Conservation (phyloP, 2,797 vertebrate species). For the Eutrigla gurnardus region DNA sequence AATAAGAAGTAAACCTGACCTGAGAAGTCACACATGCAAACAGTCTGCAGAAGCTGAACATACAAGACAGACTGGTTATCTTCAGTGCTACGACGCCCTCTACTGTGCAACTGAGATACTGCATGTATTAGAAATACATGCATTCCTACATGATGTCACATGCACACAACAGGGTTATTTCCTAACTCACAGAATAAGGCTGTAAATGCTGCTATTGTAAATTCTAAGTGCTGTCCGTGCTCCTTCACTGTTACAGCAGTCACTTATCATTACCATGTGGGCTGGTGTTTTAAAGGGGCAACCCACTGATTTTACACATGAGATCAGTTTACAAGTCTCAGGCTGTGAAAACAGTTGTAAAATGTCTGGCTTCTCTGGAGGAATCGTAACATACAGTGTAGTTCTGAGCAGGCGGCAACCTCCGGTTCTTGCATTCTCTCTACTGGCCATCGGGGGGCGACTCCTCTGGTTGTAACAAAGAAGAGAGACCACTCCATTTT, state of each 20-base stretch:
- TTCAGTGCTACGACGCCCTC: slow-evolving; percentile 19
- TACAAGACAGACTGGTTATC: not conserved
- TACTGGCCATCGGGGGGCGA: no score
- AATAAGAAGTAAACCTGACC: not conserved
- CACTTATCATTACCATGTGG: not conserved
- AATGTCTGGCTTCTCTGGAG: not conserved
- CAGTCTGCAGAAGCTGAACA: not conserved
- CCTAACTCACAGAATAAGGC: not conserved
- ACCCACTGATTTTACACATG: not conserved
- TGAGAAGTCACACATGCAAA: not conserved
- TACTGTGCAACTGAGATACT: slow-evolving; percentile 12
- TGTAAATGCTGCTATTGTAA: not conserved
- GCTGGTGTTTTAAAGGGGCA: not conserved
- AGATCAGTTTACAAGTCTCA: not conserved
- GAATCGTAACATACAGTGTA: not conserved
- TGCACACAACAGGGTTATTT: not conserved
- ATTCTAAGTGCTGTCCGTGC: not conserved
- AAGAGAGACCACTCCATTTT: no score
- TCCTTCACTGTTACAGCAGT: not conserved
- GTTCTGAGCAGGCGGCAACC: no score
- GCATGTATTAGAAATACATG: not conserved
- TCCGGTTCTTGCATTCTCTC: no score
- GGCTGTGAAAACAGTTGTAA: not conserved
- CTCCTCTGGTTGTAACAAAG: no score
- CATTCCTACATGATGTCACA: no score